Evolutionary conservation across 2,888 invertebrate genomes (phyloP), one percentile per base, ranked within the genome.

Genomic region (Drosophila emarginata): DNA sequence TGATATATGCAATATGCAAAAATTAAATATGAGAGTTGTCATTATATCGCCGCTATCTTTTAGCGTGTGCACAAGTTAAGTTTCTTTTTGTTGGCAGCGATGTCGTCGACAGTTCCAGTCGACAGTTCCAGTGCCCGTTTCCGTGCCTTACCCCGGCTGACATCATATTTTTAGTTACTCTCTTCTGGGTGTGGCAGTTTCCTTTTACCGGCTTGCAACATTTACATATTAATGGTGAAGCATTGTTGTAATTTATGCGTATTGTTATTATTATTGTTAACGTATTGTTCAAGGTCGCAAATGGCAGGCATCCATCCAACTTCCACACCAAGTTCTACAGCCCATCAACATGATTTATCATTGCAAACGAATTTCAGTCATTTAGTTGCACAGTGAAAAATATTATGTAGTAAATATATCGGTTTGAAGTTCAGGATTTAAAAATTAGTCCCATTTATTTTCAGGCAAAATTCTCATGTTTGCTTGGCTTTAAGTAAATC

Each of bases 211-310:
- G 60, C 9, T 37, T 45, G 50, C 45, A 45, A 21, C 53, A 61
- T 89, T 85, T 89, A 68, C 89, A 89, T 87, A 62, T 76, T 68
- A 72, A 83, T 81, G 67, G 61, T 6, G 18, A 45, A 11, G 45
- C 45, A 58, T 61, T 56, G 18, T 53, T 63, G 69, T 80, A 84
- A 88, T 83, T 83, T 88, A 87, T 83, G 74, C 85, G 58, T 58
- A 59, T 62, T 66, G 57, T 72, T 67, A 60, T 61, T 58, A 14
- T 67, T 61, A 62, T 61, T 64, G 51, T 59, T 14, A 67, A 40
- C 39, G 58, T 51, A 39, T 18, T 58, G 54, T 61, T 50, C 76
- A 82, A 82, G 81, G 81, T 88, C 89, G 39, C n/a, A 60, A 7
- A 21, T 59, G 64, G 66, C 28, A 39, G 40, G 40, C 40, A 45